A percentile compares a stretch with the other conserved stretches of the same genome.
Conservation (phyloP, 1,140 invertebrate genomes). For the Drosophila sp. region DNA sequence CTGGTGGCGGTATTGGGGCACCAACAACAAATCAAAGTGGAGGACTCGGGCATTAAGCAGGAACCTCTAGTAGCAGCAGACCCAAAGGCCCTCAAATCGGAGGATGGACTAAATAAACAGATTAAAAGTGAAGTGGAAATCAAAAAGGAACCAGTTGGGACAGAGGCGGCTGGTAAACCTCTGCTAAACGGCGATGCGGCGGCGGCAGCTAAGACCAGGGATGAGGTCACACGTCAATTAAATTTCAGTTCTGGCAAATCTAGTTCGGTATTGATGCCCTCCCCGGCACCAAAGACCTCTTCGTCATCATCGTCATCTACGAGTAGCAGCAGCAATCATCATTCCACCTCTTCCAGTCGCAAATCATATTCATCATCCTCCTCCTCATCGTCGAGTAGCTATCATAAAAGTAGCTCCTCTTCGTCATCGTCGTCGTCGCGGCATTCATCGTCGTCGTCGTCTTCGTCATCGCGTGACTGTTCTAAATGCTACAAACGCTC, state of each 20-base stretch:
- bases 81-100: constrained; percentile 10
- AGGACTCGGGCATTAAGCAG: constrained; percentile 43
- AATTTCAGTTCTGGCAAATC: constrained; percentile 49
- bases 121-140: constrained; percentile 61
- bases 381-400: constrained; percentile 60
- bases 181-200: constrained; percentile 49
- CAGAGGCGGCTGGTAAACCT: constrained; percentile 30
- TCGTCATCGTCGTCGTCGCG: constrained; percentile 62
- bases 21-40: constrained; percentile 51
- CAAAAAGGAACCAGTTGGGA: constrained; percentile 54
- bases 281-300: constrained; percentile 61
- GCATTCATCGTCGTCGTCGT: constrained; percentile 57
- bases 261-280: constrained; percentile 67
- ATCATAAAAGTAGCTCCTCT: constrained; percentile 60
- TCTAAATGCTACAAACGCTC: constrained; percentile 86
- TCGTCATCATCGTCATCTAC: constrained; percentile 31
- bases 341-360: constrained; percentile 57
- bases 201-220: constrained; percentile 55
- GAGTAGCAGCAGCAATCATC: constrained; percentile 48
- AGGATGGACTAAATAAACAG: constrained; percentile 32
- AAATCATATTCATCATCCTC: constrained; percentile 58
- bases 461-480: constrained; percentile 83
- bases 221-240: constrained; percentile 73
- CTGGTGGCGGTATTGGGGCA: constrained; percentile 36
- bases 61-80: neutral